Evolutionary conservation across 1,140 invertebrate genomes (phyloP).

Genomic region (Temnothorax longispinosus): DNA sequence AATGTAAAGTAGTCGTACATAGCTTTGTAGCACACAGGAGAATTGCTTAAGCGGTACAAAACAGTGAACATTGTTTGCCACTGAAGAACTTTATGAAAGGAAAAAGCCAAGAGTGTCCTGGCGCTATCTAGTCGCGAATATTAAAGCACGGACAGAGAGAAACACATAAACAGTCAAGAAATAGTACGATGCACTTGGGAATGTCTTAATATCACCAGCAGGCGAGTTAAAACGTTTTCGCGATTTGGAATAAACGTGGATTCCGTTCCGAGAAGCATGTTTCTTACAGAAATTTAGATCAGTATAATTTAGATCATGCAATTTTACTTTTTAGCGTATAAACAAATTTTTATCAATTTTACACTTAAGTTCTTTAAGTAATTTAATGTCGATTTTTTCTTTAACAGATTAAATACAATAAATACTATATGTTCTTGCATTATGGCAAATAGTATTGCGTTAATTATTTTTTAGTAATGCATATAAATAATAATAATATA

Average conservation of each 20-base stretch:
- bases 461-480: background rate
- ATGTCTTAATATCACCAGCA: constrained; percentile 41
- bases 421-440: background rate
- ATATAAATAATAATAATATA: background rate
- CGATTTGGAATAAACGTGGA: background rate
- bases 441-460: background rate
- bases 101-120: constrained; percentile 33
- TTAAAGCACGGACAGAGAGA: constrained; percentile 26
- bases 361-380: background rate
- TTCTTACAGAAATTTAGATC: background rate
- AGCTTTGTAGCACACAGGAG: constrained; percentile 35
- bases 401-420: background rate
- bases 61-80: constrained; percentile 27
- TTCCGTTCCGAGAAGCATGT: background rate
- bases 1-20: constrained; percentile 34
- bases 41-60: constrained; percentile 43
- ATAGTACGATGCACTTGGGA: constrained; percentile 22
- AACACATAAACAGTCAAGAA: constrained; percentile 32
- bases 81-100: constrained; percentile 52
- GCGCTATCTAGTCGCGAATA: constrained; percentile 23
- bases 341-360: background rate
- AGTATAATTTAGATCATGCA: background rate
- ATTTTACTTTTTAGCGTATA: background rate
- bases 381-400: background rate
- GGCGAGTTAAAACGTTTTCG: constrained; percentile 25